Percentiles rank a stretch among this genome's conserved stretches.
Conservation (phyloP, 2,888 invertebrate genomes). For the Drosophila dives region DNA sequence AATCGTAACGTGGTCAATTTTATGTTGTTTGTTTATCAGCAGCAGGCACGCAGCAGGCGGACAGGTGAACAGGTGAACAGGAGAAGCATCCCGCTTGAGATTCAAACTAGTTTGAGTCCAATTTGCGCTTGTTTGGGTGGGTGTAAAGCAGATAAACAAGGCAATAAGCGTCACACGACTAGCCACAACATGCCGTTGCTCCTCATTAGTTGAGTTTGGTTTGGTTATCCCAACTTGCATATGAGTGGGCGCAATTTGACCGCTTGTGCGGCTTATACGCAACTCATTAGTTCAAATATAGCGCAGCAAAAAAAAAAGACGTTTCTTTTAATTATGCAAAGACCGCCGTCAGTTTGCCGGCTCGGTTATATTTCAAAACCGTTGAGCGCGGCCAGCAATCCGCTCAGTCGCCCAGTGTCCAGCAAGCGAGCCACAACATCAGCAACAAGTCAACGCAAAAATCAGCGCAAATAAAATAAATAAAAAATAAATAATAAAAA, state of each 20-base stretch:
- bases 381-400: slow-evolving; percentile 32
- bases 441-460: not conserved
- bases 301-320: slow-evolving; percentile 16
- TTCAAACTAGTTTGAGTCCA: slow-evolving; percentile 26
- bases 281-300: slow-evolving; percentile 76
- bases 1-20: slow-evolving; percentile 65
- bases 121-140: slow-evolving; percentile 28
- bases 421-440: slow-evolving; percentile 23
- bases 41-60: slow-evolving; percentile 29
- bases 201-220: slow-evolving; percentile 59
- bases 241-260: slow-evolving; percentile 27
- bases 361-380: slow-evolving; percentile 73
- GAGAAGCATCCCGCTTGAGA: slow-evolving; percentile 5
- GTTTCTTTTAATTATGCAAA: slow-evolving; percentile 70
- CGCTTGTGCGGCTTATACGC: slow-evolving; percentile 7
- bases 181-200: slow-evolving; percentile 63
- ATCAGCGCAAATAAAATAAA: fast-evolving
- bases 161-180: slow-evolving; percentile 56
- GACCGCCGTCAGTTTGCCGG: slow-evolving; percentile 34
- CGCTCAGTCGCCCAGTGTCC: slow-evolving; percentile 60
- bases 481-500: not conserved
- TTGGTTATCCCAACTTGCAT: slow-evolving; percentile 1
- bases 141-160: slow-evolving; percentile 63
- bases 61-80: slow-evolving; percentile 27
- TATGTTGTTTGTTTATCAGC: slow-evolving; percentile 65